A percentile compares a stretch with the other conserved stretches of the same genome.
Evolutionary conservation across 2,113 vertebrate species (phyloP).

Genomic region (Sander lucioperca): DNA sequence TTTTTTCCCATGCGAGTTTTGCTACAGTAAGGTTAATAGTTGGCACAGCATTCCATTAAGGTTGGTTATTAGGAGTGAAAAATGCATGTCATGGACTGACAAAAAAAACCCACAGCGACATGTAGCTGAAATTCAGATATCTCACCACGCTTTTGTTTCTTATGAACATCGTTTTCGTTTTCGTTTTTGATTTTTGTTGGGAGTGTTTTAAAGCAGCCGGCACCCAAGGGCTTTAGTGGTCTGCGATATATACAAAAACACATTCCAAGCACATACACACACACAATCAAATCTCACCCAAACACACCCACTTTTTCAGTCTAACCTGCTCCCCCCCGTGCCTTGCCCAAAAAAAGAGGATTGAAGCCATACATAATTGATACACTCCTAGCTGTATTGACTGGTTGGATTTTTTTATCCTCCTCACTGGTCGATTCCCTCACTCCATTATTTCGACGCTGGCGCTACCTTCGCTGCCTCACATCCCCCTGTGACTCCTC

Average conservation of each 20-base stretch:
- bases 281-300: constrained; percentile 25
- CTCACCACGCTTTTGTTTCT: background rate
- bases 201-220: constrained; percentile 17
- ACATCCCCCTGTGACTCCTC: constrained; percentile 46
- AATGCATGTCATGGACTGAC: background rate
- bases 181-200: background rate
- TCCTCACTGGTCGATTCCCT: constrained; percentile 72
- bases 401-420: constrained; percentile 73
- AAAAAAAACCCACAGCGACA: background rate
- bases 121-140: constrained; percentile 20
- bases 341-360: constrained; percentile 60
- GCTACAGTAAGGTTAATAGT: background rate
- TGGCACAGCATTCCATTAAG: background rate
- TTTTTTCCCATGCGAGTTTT: background rate
- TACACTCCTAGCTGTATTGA: constrained; percentile 77
- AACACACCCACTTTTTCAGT: constrained; percentile 21
- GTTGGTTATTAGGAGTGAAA: background rate
- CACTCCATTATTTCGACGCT: constrained; percentile 72
- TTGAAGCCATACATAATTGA: constrained; percentile 83
- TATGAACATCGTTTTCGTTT: background rate
- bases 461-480: constrained; percentile 41
- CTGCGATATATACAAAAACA: constrained; percentile 18
- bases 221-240: background rate
- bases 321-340: constrained; percentile 29
- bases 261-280: background rate